Conservation (phyloP, 2,888 invertebrate species). For the Cabera pusaria region DNA sequence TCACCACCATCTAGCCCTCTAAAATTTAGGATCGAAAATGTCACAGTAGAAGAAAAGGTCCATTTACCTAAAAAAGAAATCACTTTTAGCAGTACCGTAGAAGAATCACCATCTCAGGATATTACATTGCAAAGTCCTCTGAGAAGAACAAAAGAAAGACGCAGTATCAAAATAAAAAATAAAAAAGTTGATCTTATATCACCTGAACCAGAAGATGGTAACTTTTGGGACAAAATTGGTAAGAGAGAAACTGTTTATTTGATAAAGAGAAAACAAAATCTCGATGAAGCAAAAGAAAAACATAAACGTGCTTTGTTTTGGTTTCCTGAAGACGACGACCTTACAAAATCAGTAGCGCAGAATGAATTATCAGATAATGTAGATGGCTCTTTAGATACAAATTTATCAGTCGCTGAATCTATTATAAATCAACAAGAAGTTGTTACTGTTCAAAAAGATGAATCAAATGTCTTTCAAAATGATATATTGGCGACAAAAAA, state of each 20-base stretch:
- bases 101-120: constrained; percentile 37
- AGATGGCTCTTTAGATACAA: no score
- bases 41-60: constrained; percentile 83
- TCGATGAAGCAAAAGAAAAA: constrained; percentile 68
- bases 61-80: constrained; percentile 62
- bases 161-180: constrained; percentile 44
- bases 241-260: constrained; percentile 86
- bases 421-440: constrained; percentile 1
- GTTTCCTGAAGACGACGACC: constrained; percentile 61
- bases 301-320: constrained; percentile 61
- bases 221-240: constrained; percentile 87
- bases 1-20: constrained; percentile 69
- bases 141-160: constrained; percentile 36
- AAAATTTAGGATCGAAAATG: constrained; percentile 82
- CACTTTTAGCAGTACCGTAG: constrained; percentile 57
- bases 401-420: no score
- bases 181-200: constrained; percentile 45
- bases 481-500: no score
- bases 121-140: constrained; percentile 28
- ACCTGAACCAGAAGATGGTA: constrained; percentile 72
- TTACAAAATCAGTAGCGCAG: neutral
- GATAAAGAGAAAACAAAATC: constrained; percentile 78
- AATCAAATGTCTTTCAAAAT: no score
- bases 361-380: neutral
- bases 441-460: neutral